These are phyloP conservation scores for Corvus moneduloides DNA, from an alignment of 2,113 vertebrate species.

Conservation along the genomic window DNA sequence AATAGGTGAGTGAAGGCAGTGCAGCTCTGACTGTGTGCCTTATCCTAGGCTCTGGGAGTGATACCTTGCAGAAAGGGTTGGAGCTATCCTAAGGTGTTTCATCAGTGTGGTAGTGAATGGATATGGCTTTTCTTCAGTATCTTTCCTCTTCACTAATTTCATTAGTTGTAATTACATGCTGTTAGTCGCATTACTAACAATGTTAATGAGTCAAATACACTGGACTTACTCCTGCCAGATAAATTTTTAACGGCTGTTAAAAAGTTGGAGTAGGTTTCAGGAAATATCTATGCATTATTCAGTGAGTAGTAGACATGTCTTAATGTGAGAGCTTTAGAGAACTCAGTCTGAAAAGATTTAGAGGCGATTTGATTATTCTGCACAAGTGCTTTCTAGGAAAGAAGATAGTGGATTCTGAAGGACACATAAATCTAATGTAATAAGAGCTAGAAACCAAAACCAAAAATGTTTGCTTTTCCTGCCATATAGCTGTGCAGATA, in stretches of 20 bases:
- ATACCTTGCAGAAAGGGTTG: not conserved
- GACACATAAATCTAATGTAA: not conserved
- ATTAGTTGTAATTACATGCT: not conserved
- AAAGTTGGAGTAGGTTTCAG: not conserved
- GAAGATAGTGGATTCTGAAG: not conserved
- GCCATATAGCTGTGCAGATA: not conserved
- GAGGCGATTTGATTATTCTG: not conserved
- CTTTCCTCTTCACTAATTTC: not conserved
- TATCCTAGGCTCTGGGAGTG: not conserved
- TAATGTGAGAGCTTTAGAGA: conserved; percentile 3
- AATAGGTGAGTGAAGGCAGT: not conserved
- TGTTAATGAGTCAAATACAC: not conserved
- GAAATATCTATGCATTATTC: not conserved
- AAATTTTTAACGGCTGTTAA: not conserved
- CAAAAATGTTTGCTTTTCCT: not conserved
- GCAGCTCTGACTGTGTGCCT: not conserved
- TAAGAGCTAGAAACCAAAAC: not conserved
- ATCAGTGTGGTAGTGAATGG: not conserved
- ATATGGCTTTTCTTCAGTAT: not conserved
- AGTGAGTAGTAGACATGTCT: not conserved
- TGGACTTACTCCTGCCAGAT: not conserved
- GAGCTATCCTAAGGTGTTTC: not conserved
- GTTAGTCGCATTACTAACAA: not conserved
- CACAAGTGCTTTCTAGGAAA: not conserved
- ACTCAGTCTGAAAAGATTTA: not conserved